Percentiles rank a stretch among this genome's conserved stretches.
Conservation (phyloP, 2,888 invertebrate species). For the Gymnosoma rotundatum region DNA sequence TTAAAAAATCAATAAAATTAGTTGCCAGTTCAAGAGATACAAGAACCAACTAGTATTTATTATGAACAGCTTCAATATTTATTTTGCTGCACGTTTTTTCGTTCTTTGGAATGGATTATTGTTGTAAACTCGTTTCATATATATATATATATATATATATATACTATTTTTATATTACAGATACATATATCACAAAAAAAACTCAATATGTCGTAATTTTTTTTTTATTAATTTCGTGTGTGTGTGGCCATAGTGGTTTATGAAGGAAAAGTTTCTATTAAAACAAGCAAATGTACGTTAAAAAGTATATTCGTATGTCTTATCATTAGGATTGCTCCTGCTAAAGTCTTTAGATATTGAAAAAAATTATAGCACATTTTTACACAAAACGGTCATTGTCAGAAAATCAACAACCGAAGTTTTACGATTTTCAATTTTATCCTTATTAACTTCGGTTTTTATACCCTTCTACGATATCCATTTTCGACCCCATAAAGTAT, state of each 20-base stretch:
- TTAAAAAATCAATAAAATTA: constrained; percentile 58
- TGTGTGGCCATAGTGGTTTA: not conserved
- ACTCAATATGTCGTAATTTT: not conserved
- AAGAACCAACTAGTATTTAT: not conserved
- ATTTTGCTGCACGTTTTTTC: constrained; percentile 29
- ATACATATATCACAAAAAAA: not conserved
- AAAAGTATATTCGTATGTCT: too few relatives aligned
- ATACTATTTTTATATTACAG: too few relatives aligned
- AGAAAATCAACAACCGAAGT: too few relatives aligned
- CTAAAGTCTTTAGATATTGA: not conserved
- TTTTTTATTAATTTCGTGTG: constrained; percentile 1
- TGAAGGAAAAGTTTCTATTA: too few relatives aligned
- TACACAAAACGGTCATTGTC: too few relatives aligned
- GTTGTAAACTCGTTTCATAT: constrained; percentile 14
- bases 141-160: too few relatives aligned
- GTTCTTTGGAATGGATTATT: constrained; percentile 15
- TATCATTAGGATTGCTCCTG: too few relatives aligned
- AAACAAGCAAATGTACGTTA: too few relatives aligned
- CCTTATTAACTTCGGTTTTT: too few relatives aligned
- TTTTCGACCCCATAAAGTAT: too few relatives aligned
- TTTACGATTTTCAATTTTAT: too few relatives aligned
- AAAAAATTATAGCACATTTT: constrained; percentile 31
- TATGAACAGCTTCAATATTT: constrained; percentile 34
- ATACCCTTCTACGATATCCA: too few relatives aligned
- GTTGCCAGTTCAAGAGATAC: constrained; percentile 39